Evolutionary conservation across 2,888 invertebrate genomes (phyloP), one percentile per base, ranked within the genome.

Genomic region (Cryptophagus acutangulus): DNA sequence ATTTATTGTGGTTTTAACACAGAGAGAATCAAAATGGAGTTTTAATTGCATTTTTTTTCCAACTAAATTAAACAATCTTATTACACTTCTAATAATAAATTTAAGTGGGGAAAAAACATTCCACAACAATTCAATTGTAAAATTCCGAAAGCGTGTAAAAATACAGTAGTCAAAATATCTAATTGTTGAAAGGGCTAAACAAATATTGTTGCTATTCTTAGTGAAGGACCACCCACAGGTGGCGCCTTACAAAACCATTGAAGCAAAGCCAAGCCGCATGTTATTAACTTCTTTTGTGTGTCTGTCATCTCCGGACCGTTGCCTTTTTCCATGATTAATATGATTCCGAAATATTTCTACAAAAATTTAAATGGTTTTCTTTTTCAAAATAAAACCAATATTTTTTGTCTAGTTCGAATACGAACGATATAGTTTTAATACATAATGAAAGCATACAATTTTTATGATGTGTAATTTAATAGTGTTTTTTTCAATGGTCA

Each of bases 221-320:
- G 39, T 14, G 9, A 13, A 34, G 43, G 54, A 54, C 54, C 54
- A 54, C 54, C 52, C 52, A 52, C 54, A 48, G 49, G 50, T 52
- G 54, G 54, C 54, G 54, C 54, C 54, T 47, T 40, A 41, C 37
- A 46, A 44, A 49, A 46, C 45, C 48, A 40, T 39, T 31, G 48
- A 52, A 48, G 43, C 54, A 52, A 48, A 54, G 46, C 51, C 14
- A 36, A 33, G 42, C 52, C 49, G 51, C 54, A 52, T 49, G 51
- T 54, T 55, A 58, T 58, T 58, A 56, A 58, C 58, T 58, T 57
- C 58, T 58, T 58, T 58, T 58, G 58, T 58, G 45, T 45, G 46
- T 49, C 54, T 55, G 56, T 57, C 56, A 55, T 54, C 54, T 43
- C 52, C n/a, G n/a, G 44, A 43, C 46, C 46, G 45, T 45, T 46